Percentiles rank a stretch among this genome's conserved stretches.
Evolutionary conservation across 1,140 invertebrate species (phyloP).

Genomic region (Pemphigus obesinymphae): DNA sequence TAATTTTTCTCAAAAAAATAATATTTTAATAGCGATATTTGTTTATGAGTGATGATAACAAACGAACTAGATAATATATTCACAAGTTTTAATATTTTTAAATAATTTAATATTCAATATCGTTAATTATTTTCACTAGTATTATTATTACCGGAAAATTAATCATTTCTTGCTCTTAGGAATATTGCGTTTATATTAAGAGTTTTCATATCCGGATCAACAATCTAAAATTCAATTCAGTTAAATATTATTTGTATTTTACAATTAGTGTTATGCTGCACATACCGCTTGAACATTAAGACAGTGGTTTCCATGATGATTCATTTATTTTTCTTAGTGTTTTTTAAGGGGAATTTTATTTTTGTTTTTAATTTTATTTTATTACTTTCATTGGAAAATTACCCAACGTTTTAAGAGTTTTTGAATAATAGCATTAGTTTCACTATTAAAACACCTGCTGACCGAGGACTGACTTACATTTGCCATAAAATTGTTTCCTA

Average conservation of each 20-base stretch:
- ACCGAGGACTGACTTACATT: no score
- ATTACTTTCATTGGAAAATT: no score
- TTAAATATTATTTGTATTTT: conserved; percentile 2
- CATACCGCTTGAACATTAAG: conserved; percentile 48
- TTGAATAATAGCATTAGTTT: no score
- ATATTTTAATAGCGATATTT: no score
- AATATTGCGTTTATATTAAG: conserved; percentile 45
- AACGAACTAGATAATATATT: no score
- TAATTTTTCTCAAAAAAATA: no score
- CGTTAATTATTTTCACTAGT: background rate
- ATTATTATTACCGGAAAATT: conserved; percentile 44
- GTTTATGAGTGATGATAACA: no score
- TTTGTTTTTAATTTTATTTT: background rate
- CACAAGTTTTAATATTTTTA: background rate
- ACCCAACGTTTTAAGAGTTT: background rate
- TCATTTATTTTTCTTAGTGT: background rate
- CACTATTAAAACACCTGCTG: no score
- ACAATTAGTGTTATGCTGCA: background rate
- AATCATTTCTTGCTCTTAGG: conserved; percentile 45
- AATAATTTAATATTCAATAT: background rate
- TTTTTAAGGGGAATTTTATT: background rate
- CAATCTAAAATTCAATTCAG: conserved; percentile 40
- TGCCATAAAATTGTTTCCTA: no score
- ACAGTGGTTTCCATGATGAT: conserved; percentile 49
- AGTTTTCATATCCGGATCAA: conserved; percentile 43